Evolutionary conservation across 2,113 vertebrate genomes (phyloP).

Genomic region (Odocoileus virginianus): DNA sequence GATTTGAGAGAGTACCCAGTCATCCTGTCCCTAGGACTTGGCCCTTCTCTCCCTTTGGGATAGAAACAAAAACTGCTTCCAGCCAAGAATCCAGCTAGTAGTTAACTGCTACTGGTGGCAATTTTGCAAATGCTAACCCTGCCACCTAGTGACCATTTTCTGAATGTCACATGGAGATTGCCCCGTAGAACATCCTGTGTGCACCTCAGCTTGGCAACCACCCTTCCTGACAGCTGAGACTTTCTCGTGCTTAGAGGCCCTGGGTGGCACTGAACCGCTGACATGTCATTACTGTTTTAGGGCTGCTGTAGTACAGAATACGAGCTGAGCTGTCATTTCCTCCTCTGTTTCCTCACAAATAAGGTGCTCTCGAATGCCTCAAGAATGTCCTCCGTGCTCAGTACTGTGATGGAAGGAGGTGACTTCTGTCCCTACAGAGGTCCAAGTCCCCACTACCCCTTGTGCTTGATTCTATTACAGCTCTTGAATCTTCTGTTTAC

Average conservation of each 20-base stretch:
- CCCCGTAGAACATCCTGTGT: not conserved
- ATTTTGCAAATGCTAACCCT: constrained; percentile 61
- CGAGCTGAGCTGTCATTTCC: not conserved
- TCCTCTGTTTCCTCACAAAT: not conserved
- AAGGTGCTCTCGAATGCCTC: not conserved
- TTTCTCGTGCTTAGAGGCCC: not conserved
- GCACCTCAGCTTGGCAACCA: not conserved
- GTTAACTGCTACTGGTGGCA: not conserved
- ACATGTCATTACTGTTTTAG: not conserved
- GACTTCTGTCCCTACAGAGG: not conserved
- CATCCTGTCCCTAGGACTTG: not conserved
- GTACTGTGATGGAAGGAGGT: not conserved
- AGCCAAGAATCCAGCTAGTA: not conserved
- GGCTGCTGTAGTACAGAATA: not conserved
- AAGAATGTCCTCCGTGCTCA: not conserved
- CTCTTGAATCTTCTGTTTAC: not conserved
- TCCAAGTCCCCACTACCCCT: not conserved
- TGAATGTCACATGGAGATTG: not conserved
- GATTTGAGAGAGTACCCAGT: not conserved
- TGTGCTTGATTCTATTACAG: not conserved
- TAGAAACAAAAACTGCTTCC: not conserved
- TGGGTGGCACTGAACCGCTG: not conserved
- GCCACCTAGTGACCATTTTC: constrained; percentile 68
- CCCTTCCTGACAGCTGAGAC: not conserved
- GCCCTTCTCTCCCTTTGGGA: not conserved